phyloP scores from a whole-genome alignment of 2,888 invertebrate genomes.

The Mylabris sibirica region DNA sequence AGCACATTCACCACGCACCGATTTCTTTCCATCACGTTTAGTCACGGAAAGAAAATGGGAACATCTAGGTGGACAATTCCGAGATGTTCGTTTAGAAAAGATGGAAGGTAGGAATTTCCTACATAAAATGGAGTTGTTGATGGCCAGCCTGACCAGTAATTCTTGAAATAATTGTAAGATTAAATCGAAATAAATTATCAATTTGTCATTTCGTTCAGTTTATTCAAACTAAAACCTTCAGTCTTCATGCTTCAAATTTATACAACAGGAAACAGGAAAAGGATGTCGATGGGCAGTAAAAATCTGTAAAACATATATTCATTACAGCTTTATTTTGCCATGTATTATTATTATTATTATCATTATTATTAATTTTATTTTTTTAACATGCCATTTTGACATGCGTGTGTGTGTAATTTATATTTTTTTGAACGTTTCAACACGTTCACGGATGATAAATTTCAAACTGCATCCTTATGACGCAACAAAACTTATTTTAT shows the following conservation, averaged over 20 bases:
- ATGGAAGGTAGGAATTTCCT: slow-evolving; percentile 96
- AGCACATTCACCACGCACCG: slow-evolving; percentile 86
- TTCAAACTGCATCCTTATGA: slow-evolving; percentile 13
- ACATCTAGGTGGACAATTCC: slow-evolving; percentile 90
- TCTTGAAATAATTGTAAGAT: slow-evolving; percentile 60
- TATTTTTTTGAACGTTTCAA: slow-evolving; percentile 11
- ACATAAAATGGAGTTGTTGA: slow-evolving; percentile 94
- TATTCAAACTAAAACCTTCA: too few species aligned
- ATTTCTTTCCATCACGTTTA: slow-evolving; percentile 85
- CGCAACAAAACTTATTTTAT: neutral
- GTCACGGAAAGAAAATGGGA: slow-evolving; percentile 94
- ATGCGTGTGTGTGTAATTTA: neutral
- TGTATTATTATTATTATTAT: slow-evolving; percentile 7
- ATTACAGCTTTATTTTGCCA: too few species aligned
- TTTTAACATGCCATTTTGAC: neutral
- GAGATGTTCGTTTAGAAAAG: slow-evolving; percentile 89
- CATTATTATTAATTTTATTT: slow-evolving; percentile 7
- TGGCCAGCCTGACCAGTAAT: slow-evolving; percentile 86
- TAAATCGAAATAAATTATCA: neutral
- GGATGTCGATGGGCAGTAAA: too few species aligned
- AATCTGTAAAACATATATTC: too few species aligned
- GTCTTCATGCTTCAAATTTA: too few species aligned
- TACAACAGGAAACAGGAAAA: too few species aligned
- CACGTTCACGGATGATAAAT: slow-evolving; percentile 9
- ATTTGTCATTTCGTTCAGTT: neutral